Percentiles rank a stretch among this genome's conserved stretches.
Conservation (phyloP, 2,888 invertebrate genomes). For the Drosophila dives region DNA sequence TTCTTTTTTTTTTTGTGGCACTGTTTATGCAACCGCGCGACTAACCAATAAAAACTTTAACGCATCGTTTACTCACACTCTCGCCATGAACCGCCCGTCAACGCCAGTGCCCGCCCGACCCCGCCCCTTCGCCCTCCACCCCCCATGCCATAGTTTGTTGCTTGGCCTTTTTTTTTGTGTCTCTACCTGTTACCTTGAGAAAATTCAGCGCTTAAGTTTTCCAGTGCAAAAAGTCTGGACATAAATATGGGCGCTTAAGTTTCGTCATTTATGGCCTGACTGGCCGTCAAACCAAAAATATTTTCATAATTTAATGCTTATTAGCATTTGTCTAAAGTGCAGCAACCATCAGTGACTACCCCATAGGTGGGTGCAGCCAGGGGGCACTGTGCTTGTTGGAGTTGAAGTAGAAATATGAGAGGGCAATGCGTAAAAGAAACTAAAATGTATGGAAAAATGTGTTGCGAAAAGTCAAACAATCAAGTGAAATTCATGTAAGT, state of each 20-base stretch:
- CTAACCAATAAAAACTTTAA: conserved; percentile 71
- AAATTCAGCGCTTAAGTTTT: conserved; percentile 57
- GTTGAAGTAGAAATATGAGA: not conserved
- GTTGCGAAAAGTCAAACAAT: conserved; percentile 30
- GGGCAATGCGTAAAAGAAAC: not conserved
- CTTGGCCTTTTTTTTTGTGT: not conserved
- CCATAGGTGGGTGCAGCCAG: no score
- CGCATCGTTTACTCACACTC: conserved; percentile 26
- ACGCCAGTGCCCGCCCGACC: no score
- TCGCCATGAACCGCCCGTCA: not conserved
- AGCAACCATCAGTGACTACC: not conserved
- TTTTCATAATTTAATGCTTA: conserved; percentile 79
- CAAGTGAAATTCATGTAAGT: not conserved
- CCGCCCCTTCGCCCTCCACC: no score
- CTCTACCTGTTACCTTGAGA: conserved; percentile 25
- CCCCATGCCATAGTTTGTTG: not conserved
- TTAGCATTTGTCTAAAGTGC: conserved; percentile 61
- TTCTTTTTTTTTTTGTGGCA: conserved; percentile 22
- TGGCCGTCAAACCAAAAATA: conserved; percentile 64
- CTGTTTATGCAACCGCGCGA: conserved; percentile 78
- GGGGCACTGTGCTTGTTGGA: conserved; percentile 4
- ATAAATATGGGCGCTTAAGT: conserved; percentile 77
- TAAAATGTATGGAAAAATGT: conserved; percentile 15
- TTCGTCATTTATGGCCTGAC: conserved; percentile 77
- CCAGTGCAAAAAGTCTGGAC: conserved; percentile 80